phyloP scores from a whole-genome alignment of 2,888 invertebrate genomes.

The Coleophora flavipennella region DNA sequence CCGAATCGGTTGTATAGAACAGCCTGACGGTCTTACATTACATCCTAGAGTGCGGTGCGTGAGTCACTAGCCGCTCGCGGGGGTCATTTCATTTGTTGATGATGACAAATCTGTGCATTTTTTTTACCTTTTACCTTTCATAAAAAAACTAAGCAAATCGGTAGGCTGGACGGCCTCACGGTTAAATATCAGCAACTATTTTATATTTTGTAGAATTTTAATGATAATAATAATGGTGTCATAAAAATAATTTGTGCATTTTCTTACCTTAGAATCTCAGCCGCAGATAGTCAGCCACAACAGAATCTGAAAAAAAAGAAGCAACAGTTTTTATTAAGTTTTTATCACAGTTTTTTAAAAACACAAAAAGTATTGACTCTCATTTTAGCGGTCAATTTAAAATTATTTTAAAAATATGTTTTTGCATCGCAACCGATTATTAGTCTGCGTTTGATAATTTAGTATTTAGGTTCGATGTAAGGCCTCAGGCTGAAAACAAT shows the following conservation, averaged over 20 bases:
- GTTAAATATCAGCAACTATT: too few species aligned
- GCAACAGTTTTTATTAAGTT: constrained; percentile 6
- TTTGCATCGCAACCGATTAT: constrained; percentile 50
- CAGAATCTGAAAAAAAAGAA: constrained; percentile 30
- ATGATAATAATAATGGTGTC: too few species aligned
- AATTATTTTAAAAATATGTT: constrained; percentile 36
- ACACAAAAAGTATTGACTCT: constrained; percentile 18
- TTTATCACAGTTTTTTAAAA: constrained; percentile 16
- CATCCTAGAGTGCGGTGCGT: too few species aligned
- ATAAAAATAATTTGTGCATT: not conserved
- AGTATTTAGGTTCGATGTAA: constrained; percentile 57
- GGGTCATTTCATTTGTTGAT: too few species aligned
- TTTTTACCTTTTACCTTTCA: too few species aligned
- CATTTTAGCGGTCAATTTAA: constrained; percentile 31
- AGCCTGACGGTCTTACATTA: too few species aligned
- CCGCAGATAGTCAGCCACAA: constrained; percentile 12
- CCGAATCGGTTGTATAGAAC: too few species aligned
- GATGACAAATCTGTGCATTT: too few species aligned
- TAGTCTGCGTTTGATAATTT: constrained; percentile 61
- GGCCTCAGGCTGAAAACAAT: constrained; percentile 55
- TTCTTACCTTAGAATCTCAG: constrained; percentile 29
- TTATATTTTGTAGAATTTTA: too few species aligned
- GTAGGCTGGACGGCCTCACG: too few species aligned
- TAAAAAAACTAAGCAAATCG: too few species aligned
- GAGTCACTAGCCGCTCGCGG: too few species aligned